These are phyloP conservation scores for Forbesichthys agassizii DNA, from an alignment of 2,113 vertebrate genomes.

Conservation along the genomic window DNA sequence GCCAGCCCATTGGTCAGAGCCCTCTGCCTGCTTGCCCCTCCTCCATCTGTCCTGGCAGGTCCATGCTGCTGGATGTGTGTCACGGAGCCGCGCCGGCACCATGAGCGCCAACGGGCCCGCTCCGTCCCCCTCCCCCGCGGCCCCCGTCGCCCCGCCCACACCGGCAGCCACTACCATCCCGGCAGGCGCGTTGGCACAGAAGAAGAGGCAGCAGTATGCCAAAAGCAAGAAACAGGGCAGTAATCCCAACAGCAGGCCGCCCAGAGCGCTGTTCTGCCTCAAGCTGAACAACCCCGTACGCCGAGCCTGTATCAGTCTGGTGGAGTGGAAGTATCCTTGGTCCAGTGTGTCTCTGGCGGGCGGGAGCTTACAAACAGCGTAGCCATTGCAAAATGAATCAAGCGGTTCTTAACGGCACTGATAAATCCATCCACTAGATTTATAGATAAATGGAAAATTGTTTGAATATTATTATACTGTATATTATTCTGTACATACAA, in stretches of 20 bases:
- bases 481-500: too few relatives aligned
- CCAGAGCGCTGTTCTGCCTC: constrained; percentile 96
- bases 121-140: constrained; percentile 62
- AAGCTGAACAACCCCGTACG: constrained; percentile 98
- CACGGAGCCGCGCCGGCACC: constrained; percentile 91
- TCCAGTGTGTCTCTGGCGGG: too few relatives aligned
- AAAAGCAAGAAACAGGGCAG: constrained; percentile 99
- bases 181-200: constrained; percentile 95
- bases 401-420: too few relatives aligned
- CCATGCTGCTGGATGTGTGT: constrained; percentile 88
- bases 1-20: constrained; percentile 88
- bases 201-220: constrained; percentile 98
- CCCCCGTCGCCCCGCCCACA: constrained; percentile 55
- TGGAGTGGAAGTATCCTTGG: constrained; percentile 99
- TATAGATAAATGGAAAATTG: too few relatives aligned
- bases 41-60: constrained; percentile 93
- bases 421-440: too few relatives aligned
- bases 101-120: constrained; percentile 91
- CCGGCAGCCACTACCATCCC: constrained; percentile 73
- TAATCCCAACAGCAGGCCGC: constrained; percentile 90
- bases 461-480: too few relatives aligned
- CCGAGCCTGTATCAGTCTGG: constrained; percentile 98
- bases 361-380: too few relatives aligned
- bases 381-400: too few relatives aligned
- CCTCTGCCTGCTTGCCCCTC: constrained; percentile 81